Evolutionary conservation across 2,797 vertebrate genomes (phyloP).

Genomic region (Xyrichtys novacula): DNA sequence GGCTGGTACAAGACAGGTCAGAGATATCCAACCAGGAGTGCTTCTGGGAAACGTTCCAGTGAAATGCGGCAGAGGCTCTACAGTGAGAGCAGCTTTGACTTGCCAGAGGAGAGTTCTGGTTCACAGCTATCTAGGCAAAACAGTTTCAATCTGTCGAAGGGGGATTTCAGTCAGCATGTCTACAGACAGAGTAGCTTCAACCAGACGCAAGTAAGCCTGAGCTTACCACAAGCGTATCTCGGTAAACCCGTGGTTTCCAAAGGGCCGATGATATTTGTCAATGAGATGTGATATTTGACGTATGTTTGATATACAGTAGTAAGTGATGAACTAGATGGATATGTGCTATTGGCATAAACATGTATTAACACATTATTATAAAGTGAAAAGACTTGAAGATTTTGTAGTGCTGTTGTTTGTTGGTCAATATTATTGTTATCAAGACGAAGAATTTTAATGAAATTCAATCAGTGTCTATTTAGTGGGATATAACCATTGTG

Average conservation of each 20-base stretch:
- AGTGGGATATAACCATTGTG: background rate
- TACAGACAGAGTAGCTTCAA: conserved; percentile 68
- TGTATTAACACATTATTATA: background rate
- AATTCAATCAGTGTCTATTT: background rate
- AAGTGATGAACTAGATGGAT: conserved; percentile 55
- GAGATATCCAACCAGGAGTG: conserved; percentile 87
- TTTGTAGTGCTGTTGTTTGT: background rate
- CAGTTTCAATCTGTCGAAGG: conserved; percentile 71
- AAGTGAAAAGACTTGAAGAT: background rate
- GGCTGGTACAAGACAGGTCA: conserved; percentile 96
- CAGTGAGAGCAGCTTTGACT: conserved; percentile 92
- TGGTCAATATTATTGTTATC: background rate
- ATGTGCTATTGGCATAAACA: conserved; percentile 15
- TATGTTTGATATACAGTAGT: conserved; percentile 16
- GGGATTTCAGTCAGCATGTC: conserved; percentile 50
- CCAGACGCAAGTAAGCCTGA: conserved; percentile 71
- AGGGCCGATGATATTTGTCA: conserved; percentile 90
- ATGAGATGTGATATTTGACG: conserved; percentile 88
- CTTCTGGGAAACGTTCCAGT: conserved; percentile 91
- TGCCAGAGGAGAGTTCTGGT: conserved; percentile 83
- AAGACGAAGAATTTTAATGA: too few species aligned
- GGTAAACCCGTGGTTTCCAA: conserved; percentile 77
- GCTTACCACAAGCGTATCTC: conserved; percentile 79
- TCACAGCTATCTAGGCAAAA: conserved; percentile 84
- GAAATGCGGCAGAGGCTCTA: conserved; percentile 89